Percentiles rank a stretch among this genome's conserved stretches.
phyloP scores from a whole-genome alignment of 2,797 vertebrate species.

The Austrolebias charrua region DNA sequence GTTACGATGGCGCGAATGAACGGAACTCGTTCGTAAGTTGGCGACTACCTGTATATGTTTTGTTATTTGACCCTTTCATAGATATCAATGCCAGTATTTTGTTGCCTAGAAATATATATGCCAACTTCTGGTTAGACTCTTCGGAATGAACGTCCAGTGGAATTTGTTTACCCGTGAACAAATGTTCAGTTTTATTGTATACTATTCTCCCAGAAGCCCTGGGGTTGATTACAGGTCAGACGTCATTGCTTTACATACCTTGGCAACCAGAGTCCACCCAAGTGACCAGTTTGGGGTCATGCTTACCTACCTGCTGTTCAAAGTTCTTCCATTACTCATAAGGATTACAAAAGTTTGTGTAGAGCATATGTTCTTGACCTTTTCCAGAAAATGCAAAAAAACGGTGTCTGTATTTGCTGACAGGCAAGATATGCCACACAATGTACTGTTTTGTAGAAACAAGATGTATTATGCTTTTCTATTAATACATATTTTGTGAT shows the following conservation, averaged over 20 bases:
- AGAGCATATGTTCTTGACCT: slow-evolving; percentile 21
- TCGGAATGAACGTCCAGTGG: slow-evolving; percentile 30
- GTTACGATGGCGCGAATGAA: too few species aligned
- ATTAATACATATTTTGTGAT: too few species aligned
- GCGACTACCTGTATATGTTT: too few species aligned
- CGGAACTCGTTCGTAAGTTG: too few species aligned
- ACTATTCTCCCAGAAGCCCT: slow-evolving; percentile 7
- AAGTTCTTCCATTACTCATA: background rate
- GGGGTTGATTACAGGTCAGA: slow-evolving; percentile 27
- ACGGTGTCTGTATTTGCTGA: background rate
- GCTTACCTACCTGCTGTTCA: slow-evolving; percentile 13
- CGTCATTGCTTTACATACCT: slow-evolving; percentile 46
- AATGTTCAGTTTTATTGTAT: background rate
- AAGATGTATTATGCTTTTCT: slow-evolving; percentile 24
- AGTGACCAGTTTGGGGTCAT: slow-evolving; percentile 16
- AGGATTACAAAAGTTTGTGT: background rate
- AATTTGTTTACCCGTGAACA: slow-evolving; percentile 27
- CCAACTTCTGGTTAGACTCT: too few species aligned
- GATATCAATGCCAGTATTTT: too few species aligned
- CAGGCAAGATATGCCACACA: slow-evolving; percentile 30
- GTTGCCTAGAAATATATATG: too few species aligned
- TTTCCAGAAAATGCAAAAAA: background rate
- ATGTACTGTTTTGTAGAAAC: slow-evolving; percentile 30
- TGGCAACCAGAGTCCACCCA: slow-evolving; percentile 38
- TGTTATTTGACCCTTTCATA: too few species aligned